Evolutionary conservation across 1,140 invertebrate species (phyloP), one percentile per base, ranked within the genome.

Genomic region (Sweltsa coloradensis): DNA sequence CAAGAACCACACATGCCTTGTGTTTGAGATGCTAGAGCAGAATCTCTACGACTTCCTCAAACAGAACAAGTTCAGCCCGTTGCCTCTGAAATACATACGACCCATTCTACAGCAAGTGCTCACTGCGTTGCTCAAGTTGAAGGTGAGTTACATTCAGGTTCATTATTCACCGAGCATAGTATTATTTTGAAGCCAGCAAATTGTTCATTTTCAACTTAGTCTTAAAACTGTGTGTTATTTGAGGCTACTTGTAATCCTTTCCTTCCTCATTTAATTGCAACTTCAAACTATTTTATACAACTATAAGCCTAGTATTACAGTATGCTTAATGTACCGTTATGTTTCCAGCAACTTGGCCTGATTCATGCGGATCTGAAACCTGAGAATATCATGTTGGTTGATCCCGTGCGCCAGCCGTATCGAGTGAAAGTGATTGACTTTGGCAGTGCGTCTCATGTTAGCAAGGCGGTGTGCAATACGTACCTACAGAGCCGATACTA

Each of bases 41-140:
- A 99, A 99, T 71, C 75, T 99, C 45, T 99, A 99, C 70, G 97
- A 99, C 74, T 99, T 98, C 69, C 79, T 99, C 42, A 99, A 99
- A 67, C 94, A 98, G 68, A 99, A 99, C 69, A 99, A 99, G 73
- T 99, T 99, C 68, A 92, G 89, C 62, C 95, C 95, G 49, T 71
- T 99, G 57, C 95, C 95, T 36, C 76, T 99, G 37, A 97, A 98
- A 63, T 97, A 92, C 64, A 99, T 99, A 65, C 76, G 96, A 64
- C 97, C 96, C 31, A 98, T 99, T 60, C 77, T 98, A 55, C 94
- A 98, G 69, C 97, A 99, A 78, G 94, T 99, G 43, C 73, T 99
- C 55, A 98, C 95, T 13, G 96, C 97, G 53, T 78, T 99, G 62
- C 79, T 97, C 29, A 99, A 99, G 71, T 75, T 99, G 5, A 97